Conservation (phyloP, 2,797 vertebrate genomes). For the Helostoma temminkii region DNA sequence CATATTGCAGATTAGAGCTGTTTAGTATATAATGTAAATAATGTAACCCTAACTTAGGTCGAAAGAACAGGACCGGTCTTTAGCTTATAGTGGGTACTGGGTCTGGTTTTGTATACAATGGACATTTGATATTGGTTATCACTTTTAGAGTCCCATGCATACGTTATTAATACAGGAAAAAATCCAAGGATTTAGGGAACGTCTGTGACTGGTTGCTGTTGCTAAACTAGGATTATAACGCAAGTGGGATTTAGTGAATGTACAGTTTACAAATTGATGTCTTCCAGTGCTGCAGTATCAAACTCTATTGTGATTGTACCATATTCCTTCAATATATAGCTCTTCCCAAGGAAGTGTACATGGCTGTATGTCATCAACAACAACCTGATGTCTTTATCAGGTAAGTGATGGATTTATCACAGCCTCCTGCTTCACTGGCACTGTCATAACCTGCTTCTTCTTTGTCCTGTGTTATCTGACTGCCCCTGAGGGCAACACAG, state of each 20-base stretch:
- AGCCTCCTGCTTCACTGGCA: conserved; percentile 46
- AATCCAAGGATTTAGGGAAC: not conserved
- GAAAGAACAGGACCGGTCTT: not conserved
- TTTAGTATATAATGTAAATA: too few relatives aligned
- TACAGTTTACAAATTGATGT: not conserved
- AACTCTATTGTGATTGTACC: conserved; percentile 11
- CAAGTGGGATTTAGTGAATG: too few relatives aligned
- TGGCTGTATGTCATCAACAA: conserved; percentile 99
- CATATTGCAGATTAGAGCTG: too few relatives aligned
- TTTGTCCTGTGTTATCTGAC: conserved; percentile 67
- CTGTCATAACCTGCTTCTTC: conserved; percentile 62
- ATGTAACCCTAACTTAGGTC: too few relatives aligned
- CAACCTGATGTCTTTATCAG: conserved; percentile 98
- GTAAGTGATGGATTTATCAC: conserved; percentile 80
- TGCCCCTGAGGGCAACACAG: conserved; percentile 44
- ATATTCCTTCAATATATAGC: conserved; percentile 76
- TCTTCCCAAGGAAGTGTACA: conserved; percentile 96
- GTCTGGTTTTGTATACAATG: too few relatives aligned
- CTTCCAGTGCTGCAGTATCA: not conserved
- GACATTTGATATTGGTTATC: too few relatives aligned
- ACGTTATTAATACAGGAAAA: too few relatives aligned
- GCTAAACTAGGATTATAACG: too few relatives aligned
- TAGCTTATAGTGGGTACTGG: not conserved
- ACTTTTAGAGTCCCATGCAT: too few relatives aligned
- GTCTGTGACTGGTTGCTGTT: not conserved